phyloP scores from a whole-genome alignment of 2,113 vertebrate genomes.

The Neogobius melanostomus region DNA sequence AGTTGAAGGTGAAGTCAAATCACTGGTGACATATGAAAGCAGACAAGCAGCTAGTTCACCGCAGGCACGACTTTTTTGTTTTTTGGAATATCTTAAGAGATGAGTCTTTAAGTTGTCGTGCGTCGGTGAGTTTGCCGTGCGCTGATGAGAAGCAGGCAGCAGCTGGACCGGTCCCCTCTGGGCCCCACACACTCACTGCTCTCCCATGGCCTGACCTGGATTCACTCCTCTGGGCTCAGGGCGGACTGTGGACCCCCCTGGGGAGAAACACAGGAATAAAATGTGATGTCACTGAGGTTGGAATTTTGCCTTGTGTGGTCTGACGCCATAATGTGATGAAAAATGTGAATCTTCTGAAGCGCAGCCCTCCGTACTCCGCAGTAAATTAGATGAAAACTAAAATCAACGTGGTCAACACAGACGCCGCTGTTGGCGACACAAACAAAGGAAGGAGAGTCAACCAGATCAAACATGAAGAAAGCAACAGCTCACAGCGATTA shows the following conservation, averaged over 20 bases:
- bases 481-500: no score
- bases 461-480: no score
- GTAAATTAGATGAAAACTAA: no score
- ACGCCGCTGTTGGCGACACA: no score
- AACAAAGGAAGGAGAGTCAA: no score
- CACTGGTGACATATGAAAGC: neutral
- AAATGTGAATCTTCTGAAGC: no score
- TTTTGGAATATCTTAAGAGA: neutral
- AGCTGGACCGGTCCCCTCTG: slow-evolving; percentile 33
- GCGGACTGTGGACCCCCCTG: slow-evolving; percentile 28
- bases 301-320: slow-evolving; percentile 41
- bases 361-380: no score
- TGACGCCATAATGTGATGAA: slow-evolving; percentile 12
- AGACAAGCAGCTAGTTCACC: neutral
- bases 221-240: slow-evolving; percentile 42
- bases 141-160: slow-evolving; percentile 25
- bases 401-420: no score
- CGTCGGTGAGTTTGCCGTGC: slow-evolving; percentile 44
- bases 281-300: slow-evolving; percentile 49
- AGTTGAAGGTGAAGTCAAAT: neutral
- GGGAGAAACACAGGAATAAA: neutral
- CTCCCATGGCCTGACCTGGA: slow-evolving; percentile 57
- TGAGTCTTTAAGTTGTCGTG: slow-evolving; percentile 27
- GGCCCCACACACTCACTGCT: slow-evolving; percentile 19
- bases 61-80: slow-evolving; percentile 4